Base-by-base conservation (phyloP, 2,888 invertebrate genomes). In the Lasius platythorax region DNA sequence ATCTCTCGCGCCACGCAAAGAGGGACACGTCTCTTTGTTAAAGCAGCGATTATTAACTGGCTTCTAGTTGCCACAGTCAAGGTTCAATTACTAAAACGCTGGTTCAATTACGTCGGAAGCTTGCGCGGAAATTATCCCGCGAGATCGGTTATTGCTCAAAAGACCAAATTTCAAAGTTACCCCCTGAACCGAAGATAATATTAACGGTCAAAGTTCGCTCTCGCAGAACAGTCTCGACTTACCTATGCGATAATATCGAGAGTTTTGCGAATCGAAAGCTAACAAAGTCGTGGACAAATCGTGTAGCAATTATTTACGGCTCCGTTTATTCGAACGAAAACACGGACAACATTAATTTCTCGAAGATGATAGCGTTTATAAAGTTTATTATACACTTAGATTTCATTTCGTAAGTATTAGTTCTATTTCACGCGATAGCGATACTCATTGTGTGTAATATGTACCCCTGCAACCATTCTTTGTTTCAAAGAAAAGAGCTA, bases 141-240 rank as follows among this genome's bases (percentile, higher is more conserved):
- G 72, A 79, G 56, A 79, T 79, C 33, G 72, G 23, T 79, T 79
- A 72, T 46, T 46, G 72, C 46, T 72, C 61, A 61, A 79, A 79
- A 72, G 72, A 46, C 37, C 79, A 46, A 72, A 46, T 61, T 72
- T 46, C 46, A 18, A 72, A 79, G 33, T 79, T 79, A 78, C 70
- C 66, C 43, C 43, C 28, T 33, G 33, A 70, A 23, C 46, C 28
- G 37, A 46, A 11, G 46, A 43, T 58, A 58, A 72, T 79, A 79
- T 79, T 79, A 79, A 79, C 72, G 61, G 37, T 18, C 72, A 8
- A 79, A 79, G 72, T 79, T 79, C 23, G 58, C 30, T 28, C 30
- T n/a, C 70, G 58, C n/a, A n/a, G 28, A 11, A 28, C 40, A 67
- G 3, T 53, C 37, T n/a, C 75, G 37, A 56, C n/a, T 78, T 30